Conservation (phyloP, 2,797 vertebrate species). For the Odontamblyopus rebecca region DNA sequence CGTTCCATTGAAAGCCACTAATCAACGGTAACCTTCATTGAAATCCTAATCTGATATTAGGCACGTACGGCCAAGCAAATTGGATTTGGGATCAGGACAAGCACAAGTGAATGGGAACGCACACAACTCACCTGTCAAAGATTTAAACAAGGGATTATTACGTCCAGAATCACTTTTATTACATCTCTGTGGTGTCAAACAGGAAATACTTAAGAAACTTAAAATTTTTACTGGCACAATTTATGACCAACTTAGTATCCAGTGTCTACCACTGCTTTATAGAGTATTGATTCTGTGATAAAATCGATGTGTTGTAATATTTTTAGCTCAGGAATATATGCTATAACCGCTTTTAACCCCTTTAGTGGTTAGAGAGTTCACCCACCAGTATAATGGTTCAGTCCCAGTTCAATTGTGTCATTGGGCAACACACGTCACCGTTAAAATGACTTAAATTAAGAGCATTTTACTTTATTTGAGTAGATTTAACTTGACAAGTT, state of each 20-base stretch:
- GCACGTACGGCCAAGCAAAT: slow-evolving; percentile 60
- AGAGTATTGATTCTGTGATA: background rate
- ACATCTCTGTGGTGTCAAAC: background rate
- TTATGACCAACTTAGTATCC: too few species aligned
- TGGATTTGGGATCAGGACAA: slow-evolving; percentile 64
- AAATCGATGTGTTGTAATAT: too few species aligned
- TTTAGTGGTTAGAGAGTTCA: too few species aligned
- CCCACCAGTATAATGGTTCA: too few species aligned
- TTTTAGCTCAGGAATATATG: too few species aligned
- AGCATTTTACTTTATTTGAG: too few species aligned
- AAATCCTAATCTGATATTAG: slow-evolving; percentile 69
- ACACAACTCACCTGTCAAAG: slow-evolving; percentile 17
- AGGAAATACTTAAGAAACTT: background rate
- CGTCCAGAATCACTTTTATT: background rate
- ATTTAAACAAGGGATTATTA: slow-evolving; percentile 14
- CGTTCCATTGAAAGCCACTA: slow-evolving; percentile 68
- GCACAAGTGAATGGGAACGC: background rate
- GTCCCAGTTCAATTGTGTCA: too few species aligned
- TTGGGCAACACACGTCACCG: too few species aligned
- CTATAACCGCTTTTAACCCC: too few species aligned
- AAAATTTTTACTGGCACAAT: background rate
- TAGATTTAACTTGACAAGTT: too few species aligned
- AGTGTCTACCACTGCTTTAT: background rate
- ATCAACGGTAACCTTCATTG: slow-evolving; percentile 72
- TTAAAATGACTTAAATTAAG: too few species aligned